Base-by-base conservation (phyloP, 2,113 vertebrate species). In the Mastomys coucha region DNA sequence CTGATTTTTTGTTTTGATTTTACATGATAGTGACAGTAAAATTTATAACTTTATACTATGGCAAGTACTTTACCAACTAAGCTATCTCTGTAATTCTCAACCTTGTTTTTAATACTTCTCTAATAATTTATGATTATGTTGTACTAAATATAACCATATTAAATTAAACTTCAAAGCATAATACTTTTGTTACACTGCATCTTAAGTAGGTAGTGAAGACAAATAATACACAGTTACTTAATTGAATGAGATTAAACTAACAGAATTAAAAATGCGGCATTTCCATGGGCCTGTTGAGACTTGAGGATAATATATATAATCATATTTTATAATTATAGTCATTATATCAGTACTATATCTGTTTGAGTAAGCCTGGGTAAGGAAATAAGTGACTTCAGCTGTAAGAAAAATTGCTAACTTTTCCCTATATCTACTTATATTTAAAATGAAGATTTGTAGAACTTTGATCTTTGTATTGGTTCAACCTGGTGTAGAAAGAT, bases 121-220 rank as follows among this genome's bases (percentile, higher is more conserved):
- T 75, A 85, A 86, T 26, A 63, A 42, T 86, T 88, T 60, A 88
- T 94, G 49, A 95, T 72, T 95, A 75, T 24, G 14, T 69, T 80
- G 19, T 63, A 56, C 87, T 94, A 84, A 88, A 89, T 90, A 88
- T 75, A 88, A 73, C 45, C 20, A 7, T 76, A 81, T 86, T 17
- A 96, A 91, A 89, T 95, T 96, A 81, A 96, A 94, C 80, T 95
- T 65, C 7, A 63, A 80, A 92, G 39, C 42, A 76, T 93, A 67
- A 75, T 82, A 81, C 5, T 45, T 86, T 96, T 88, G 28, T 93
- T 85, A 88, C 84, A 63, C 39, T 77, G 6, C 10, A 63, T 91
- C 7, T 49, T 93, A 97, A 93, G 69, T 26, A 95, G 70, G 91
- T 53, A 14, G 19, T 70, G 28, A 89, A 96, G 81, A 65, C 11